phyloP scores from a whole-genome alignment of 2,888 invertebrate genomes.

The Papilio gigon region DNA sequence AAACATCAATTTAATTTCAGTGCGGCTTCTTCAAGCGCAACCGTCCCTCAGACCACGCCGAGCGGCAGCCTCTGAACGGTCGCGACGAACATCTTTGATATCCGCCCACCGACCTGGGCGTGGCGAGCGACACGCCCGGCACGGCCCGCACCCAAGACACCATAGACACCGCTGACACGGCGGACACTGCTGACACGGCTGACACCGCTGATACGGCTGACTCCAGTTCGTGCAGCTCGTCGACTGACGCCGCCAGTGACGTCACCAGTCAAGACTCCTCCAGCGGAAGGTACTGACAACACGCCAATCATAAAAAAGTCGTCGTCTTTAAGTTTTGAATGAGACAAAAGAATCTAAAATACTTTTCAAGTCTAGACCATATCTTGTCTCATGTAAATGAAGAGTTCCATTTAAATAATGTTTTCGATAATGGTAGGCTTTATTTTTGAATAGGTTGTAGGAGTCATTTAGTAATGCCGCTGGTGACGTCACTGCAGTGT shows the following conservation, averaged over 20 bases:
- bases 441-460: neutral
- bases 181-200: slow-evolving; percentile 50
- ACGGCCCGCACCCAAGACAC: slow-evolving; percentile 50
- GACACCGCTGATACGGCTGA: slow-evolving; percentile 52
- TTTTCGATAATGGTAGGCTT: neutral
- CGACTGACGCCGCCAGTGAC: slow-evolving; percentile 77
- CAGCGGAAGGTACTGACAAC: slow-evolving; percentile 72
- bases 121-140: slow-evolving; percentile 60
- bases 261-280: slow-evolving; percentile 75
- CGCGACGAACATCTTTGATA: slow-evolving; percentile 90
- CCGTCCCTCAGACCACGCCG: slow-evolving; percentile 90
- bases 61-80: slow-evolving; percentile 92
- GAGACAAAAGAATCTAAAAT: neutral
- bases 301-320: slow-evolving; percentile 42
- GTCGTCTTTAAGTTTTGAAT: slow-evolving; percentile 53
- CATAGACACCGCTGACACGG: slow-evolving; percentile 51
- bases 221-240: slow-evolving; percentile 55
- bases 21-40: slow-evolving; percentile 97
- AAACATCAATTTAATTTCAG: slow-evolving; percentile 70
- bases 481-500: slow-evolving; percentile 9
- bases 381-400: too few species aligned
- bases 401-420: neutral
- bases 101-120: slow-evolving; percentile 64
- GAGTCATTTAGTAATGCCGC: neutral
- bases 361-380: neutral